phyloP scores from a whole-genome alignment of 2,113 vertebrate species.

The Holacanthus passer region DNA sequence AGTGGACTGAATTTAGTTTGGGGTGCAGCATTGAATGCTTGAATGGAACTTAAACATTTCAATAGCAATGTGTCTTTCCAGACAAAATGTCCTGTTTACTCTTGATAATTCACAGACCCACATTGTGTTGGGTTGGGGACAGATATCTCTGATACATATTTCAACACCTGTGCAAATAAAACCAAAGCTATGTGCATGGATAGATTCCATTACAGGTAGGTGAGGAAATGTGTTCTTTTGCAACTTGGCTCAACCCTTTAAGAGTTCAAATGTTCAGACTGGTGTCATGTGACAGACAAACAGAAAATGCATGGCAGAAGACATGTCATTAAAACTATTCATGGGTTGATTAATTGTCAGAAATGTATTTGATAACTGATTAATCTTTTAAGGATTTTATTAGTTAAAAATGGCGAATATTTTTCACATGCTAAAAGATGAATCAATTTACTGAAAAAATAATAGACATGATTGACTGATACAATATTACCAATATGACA shows the following conservation, averaged over 20 bases:
- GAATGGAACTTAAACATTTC: conserved; percentile 18
- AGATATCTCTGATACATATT: conserved; percentile 41
- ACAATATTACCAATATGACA: no score
- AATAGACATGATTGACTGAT: no score
- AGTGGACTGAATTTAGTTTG: background rate
- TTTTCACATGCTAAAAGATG: no score
- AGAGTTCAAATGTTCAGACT: conserved; percentile 43
- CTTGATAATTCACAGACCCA: conserved; percentile 17
- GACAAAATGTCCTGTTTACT: conserved; percentile 17
- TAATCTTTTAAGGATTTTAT: background rate
- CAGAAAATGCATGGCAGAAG: background rate
- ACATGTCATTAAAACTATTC: background rate
- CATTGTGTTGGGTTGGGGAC: conserved; percentile 19
- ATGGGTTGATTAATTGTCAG: background rate
- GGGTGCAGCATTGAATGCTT: background rate
- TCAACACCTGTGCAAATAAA: conserved; percentile 51
- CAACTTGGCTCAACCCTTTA: background rate
- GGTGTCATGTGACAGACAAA: background rate
- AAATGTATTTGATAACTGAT: background rate
- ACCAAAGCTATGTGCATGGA: background rate
- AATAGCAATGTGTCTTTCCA: conserved; percentile 1
- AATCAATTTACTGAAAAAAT: background rate
- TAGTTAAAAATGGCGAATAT: no score
- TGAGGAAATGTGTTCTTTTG: conserved; percentile 32
- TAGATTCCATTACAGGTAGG: background rate